Evolutionary conservation across 2,113 vertebrate species (phyloP).

Genomic region (Morone chrysops): DNA sequence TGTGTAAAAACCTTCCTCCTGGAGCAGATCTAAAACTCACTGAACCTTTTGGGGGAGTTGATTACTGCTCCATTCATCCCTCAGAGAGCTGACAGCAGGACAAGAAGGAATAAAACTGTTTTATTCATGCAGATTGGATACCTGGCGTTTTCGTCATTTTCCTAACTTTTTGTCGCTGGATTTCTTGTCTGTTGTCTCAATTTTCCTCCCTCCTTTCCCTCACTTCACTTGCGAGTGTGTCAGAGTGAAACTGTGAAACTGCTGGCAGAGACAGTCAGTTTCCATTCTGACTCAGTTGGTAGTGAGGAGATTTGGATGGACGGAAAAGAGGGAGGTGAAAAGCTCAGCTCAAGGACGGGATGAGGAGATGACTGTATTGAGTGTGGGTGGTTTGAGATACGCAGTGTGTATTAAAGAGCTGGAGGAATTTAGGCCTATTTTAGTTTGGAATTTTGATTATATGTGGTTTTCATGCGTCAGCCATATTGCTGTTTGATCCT

Average conservation of each 20-base stretch:
- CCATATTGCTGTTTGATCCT: neutral
- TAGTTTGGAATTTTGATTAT: neutral
- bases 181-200: neutral
- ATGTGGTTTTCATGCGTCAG: neutral
- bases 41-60: neutral
- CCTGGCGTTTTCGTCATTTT: slow-evolving; percentile 11
- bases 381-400: slow-evolving; percentile 52
- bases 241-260: slow-evolving; percentile 68
- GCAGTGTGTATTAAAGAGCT: slow-evolving; percentile 10
- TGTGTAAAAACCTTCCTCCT: neutral
- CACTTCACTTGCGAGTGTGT: slow-evolving; percentile 17
- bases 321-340: slow-evolving; percentile 41
- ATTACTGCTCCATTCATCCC: neutral
- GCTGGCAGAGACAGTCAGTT: slow-evolving; percentile 66
- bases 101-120: neutral
- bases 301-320: slow-evolving; percentile 27
- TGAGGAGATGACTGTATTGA: slow-evolving; percentile 50
- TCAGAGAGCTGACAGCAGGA: slow-evolving; percentile 13
- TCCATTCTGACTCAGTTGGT: slow-evolving; percentile 70
- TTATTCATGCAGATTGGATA: neutral
- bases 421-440: slow-evolving; percentile 21
- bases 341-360: slow-evolving; percentile 32
- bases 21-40: neutral
- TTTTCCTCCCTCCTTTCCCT: slow-evolving; percentile 12
- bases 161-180: neutral